Percentiles rank a stretch among this genome's conserved stretches.
These are phyloP conservation scores for Acanthaster planci DNA, from an alignment of 35 echinoderm and acorn worm genomes.

Conservation along the genomic window DNA sequence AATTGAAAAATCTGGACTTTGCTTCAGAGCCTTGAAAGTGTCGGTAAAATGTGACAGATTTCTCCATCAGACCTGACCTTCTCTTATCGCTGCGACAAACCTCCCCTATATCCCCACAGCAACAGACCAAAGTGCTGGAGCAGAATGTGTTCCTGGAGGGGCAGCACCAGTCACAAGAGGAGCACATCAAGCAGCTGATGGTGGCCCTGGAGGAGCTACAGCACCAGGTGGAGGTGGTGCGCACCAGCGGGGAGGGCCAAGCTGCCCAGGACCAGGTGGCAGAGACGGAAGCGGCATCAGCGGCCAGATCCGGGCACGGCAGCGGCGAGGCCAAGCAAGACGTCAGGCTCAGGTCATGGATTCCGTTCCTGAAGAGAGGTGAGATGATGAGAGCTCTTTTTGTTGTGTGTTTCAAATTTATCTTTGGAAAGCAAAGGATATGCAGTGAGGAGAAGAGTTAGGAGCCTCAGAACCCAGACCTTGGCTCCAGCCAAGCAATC, in stretches of 20 bases:
- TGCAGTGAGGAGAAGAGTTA: no score
- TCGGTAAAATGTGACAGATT: no score
- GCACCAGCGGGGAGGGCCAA: conserved; percentile 32
- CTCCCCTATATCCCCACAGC: neutral
- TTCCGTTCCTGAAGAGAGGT: conserved; percentile 12
- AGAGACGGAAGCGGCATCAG: neutral
- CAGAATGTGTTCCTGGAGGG: neutral
- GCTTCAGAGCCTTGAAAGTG: no score
- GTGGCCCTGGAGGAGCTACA: conserved; percentile 27
- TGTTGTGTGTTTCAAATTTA: no score
- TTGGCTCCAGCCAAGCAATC: no score
- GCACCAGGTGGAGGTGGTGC: conserved; percentile 25
- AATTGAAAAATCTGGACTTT: no score
- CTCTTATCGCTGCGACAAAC: no score
- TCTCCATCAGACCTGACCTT: no score
- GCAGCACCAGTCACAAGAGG: conserved; percentile 32
- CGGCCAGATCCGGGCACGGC: neutral
- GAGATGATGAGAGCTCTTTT: neutral
- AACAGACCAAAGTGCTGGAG: neutral
- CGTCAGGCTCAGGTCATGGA: conserved; percentile 4
- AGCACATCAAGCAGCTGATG: conserved; percentile 37
- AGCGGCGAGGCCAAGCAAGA: neutral
- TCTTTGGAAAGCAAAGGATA: no score
- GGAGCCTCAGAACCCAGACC: no score
- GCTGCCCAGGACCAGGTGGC: conserved; percentile 30